Conservation (phyloP, 2,113 vertebrate genomes). For the Potamarius usumacintae region DNA sequence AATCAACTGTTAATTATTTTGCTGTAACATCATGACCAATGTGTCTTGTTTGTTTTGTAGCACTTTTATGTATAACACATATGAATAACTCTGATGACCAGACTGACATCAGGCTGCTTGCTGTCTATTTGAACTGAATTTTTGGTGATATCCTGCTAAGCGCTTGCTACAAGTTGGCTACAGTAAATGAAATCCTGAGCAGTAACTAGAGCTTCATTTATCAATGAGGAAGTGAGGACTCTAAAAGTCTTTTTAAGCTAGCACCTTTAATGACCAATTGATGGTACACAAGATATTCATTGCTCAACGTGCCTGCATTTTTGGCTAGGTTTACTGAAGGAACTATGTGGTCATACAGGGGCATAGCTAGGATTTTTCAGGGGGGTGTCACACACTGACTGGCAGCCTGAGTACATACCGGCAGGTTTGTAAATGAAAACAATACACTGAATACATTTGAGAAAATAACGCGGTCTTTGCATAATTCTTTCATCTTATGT, state of each 20-base stretch:
- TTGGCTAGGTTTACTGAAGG: background rate
- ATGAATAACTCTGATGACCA: background rate
- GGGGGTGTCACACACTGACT: too few species aligned
- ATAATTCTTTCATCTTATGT: too few species aligned
- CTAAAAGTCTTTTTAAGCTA: background rate
- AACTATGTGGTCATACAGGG: background rate
- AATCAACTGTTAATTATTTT: background rate
- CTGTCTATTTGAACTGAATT: background rate
- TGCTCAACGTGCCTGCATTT: background rate
- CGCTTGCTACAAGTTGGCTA: background rate
- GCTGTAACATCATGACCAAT: background rate
- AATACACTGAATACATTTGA: too few species aligned
- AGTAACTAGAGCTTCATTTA: background rate
- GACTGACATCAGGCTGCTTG: background rate
- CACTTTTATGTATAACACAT: background rate
- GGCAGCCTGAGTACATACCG: too few species aligned
- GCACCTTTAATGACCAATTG: constrained; percentile 9
- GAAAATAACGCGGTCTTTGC: too few species aligned
- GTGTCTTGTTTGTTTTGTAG: background rate
- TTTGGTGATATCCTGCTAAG: background rate
- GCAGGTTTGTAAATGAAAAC: too few species aligned
- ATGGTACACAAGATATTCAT: constrained; percentile 7
- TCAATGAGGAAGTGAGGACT: background rate
- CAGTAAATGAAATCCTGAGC: background rate
- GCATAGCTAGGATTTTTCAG: too few species aligned